Evolutionary conservation across 1,140 invertebrate species (phyloP), one percentile per base, ranked within the genome.

Genomic region (Chelonus insularis): DNA sequence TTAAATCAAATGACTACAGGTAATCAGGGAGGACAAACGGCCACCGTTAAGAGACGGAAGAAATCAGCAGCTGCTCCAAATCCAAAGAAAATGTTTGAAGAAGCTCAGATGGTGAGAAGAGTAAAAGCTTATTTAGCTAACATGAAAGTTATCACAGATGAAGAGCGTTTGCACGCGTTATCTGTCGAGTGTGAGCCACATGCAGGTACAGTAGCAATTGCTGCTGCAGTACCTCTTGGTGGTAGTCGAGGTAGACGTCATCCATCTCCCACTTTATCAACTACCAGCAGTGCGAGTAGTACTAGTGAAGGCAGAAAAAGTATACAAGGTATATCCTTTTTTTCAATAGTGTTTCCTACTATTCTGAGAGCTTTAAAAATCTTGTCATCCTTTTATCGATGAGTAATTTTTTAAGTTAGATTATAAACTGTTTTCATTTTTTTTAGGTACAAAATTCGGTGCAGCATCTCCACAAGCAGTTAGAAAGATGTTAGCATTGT

Each of bases 61-160:
- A 97, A 97, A 72, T 95, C 93, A 0, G 89, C 93, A 1, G 91
- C 93, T 5, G 88, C 93, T 0, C 94, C 94, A 0, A 97, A 98
- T 81, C 91, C 94, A 36, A 97, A 97, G 82, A 97, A 97, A 79
- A 98, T 98, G 95, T 98, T 96, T 80, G 96, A 98, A 81, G 96
- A 98, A 85, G 94, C 95, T 20, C 94, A 98, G 81, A 99, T 98
- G 96, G 94, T 96, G 12, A 85, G 96, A 5, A 84, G 95, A 45
- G 96, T 98, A 0, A 97, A 97, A 77, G 93, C 96, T 0, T 99
- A 99, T 81, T 82, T 99, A 25, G 90, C 91, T 41, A 92, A 95
- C 71, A 89, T 99, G 84, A 91, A 94, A 72, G 92, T 96, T 1
- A 90, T 92, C 61, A 92, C 89, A 8, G 94, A 98, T 77, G 97